These are phyloP conservation scores for Proterorhinus semilunaris DNA, from an alignment of 2,113 vertebrate species.

Conservation along the genomic window DNA sequence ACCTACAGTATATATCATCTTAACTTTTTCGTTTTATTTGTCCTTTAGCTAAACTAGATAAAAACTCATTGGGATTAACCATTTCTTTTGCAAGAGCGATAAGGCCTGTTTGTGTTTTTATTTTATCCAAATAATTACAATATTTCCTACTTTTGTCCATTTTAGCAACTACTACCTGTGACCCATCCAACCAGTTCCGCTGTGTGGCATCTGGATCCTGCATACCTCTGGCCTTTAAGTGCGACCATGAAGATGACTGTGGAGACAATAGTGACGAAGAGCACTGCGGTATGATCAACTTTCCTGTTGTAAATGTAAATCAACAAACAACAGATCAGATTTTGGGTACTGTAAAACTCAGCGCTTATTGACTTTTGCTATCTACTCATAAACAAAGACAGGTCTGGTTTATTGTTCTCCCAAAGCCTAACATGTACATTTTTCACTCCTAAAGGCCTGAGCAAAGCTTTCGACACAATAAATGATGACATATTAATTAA, in stretches of 20 bases:
- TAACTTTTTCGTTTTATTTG: no score
- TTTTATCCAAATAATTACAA: background rate
- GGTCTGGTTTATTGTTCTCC: background rate
- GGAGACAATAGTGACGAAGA: constrained; percentile 96
- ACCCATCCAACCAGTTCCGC: constrained; percentile 88
- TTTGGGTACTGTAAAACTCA: background rate
- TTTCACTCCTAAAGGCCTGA: background rate
- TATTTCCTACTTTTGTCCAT: constrained; percentile 1
- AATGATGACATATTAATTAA: no score
- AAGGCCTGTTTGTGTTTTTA: no score
- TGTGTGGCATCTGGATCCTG: constrained; percentile 91
- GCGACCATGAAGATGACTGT: constrained; percentile 96
- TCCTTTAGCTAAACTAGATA: no score
- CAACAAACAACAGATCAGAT: background rate
- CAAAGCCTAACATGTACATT: background rate
- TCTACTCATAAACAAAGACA: background rate
- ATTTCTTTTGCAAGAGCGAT: no score
- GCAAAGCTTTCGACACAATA: no score
- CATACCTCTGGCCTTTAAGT: constrained; percentile 94
- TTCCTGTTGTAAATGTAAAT: background rate
- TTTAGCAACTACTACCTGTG: constrained; percentile 88
- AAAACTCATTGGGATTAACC: no score
- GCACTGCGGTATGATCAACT: constrained; percentile 83
- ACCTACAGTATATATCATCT: background rate
- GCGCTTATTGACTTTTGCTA: background rate